phyloP scores from a whole-genome alignment of 2,113 vertebrate genomes.

The Diphyllodes magnificus region DNA sequence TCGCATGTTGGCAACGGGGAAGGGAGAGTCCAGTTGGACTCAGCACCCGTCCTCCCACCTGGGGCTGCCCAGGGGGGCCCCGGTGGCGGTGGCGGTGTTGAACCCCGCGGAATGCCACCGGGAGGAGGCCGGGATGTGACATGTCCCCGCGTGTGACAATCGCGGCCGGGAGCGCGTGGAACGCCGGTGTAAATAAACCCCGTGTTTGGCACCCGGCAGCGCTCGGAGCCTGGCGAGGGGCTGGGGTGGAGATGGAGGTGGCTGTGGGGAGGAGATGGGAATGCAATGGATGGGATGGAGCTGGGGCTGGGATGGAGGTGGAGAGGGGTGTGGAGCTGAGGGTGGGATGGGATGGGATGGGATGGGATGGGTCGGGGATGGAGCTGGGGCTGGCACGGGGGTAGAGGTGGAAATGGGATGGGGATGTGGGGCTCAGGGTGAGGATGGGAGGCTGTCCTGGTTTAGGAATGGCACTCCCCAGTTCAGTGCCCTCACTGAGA shows the following conservation, averaged over 20 bases:
- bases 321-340: too few species aligned
- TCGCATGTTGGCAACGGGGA: rapidly evolving
- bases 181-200: constrained; percentile 66
- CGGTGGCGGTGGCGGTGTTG: rapidly evolving
- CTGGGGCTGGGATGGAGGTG: rapidly evolving
- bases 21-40: background rate
- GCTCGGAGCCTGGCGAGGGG: background rate
- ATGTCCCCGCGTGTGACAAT: background rate
- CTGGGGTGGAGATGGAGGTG: background rate
- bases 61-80: background rate
- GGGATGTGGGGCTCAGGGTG: background rate
- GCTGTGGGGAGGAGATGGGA: background rate
- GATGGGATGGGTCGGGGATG: background rate
- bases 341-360: background rate
- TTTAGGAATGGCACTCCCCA: background rate
- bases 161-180: background rate
- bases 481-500: background rate
- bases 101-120: rapidly evolving
- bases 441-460: rapidly evolving
- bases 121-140: background rate
- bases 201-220: constrained; percentile 43
- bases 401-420: background rate
- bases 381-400: background rate
- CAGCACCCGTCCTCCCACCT: rapidly evolving
- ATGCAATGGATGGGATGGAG: background rate